A percentile compares a stretch with the other conserved stretches of the same genome.
These are phyloP conservation scores for Channa striata DNA, from an alignment of 2,797 vertebrate species.

Conservation along the genomic window DNA sequence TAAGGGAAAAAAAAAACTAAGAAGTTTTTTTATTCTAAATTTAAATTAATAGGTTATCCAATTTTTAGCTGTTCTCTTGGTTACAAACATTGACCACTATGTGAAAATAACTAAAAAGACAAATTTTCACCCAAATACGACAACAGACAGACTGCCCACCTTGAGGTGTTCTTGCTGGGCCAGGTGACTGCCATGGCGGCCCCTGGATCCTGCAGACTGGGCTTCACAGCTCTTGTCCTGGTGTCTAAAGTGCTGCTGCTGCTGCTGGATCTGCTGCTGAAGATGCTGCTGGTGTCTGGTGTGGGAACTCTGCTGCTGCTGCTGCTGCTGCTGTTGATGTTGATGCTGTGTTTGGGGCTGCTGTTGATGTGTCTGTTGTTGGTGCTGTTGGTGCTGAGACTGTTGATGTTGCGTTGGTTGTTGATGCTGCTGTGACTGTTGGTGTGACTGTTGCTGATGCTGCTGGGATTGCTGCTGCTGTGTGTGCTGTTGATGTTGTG, in stretches of 20 bases:
- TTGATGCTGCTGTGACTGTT: conserved; percentile 87
- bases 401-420: conserved; percentile 84
- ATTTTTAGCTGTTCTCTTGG: too few relatives aligned
- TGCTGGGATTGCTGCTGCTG: conserved; percentile 84
- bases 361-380: conserved; percentile 85
- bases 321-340: conserved; percentile 78
- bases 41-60: too few relatives aligned
- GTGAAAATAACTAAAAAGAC: background rate
- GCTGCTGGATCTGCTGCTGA: conserved; percentile 91
- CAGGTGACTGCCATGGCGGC: conserved; percentile 90
- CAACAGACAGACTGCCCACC: conserved; percentile 51
- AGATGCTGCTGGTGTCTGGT: conserved; percentile 93
- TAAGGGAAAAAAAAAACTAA: too few relatives aligned
- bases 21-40: too few relatives aligned
- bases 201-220: conserved; percentile 84
- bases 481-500: conserved; percentile 71
- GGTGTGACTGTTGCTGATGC: conserved; percentile 88
- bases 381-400: conserved; percentile 88
- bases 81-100: too few relatives aligned
- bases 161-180: conserved; percentile 88
- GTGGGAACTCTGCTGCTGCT: conserved; percentile 86
- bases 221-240: conserved; percentile 95
- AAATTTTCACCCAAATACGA: background rate
- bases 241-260: conserved; percentile 91
- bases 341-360: conserved; percentile 67